Base-by-base conservation (phyloP, 2,797 vertebrate genomes). In the Notolepis coatsorum region DNA sequence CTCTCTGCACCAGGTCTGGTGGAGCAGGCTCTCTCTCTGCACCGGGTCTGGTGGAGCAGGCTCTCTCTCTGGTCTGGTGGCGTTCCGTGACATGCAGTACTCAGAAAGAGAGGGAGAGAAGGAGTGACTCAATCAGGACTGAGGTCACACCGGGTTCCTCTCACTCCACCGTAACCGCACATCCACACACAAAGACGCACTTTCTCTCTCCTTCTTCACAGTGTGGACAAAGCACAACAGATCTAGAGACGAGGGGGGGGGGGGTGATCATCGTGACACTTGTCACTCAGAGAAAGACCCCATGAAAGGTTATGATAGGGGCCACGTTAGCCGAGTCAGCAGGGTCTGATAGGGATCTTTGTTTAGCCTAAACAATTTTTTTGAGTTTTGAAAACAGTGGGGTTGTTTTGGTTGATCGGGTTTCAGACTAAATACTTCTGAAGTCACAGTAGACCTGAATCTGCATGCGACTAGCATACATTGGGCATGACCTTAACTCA, bases 111-210 rank as follows among this genome's bases (percentile, higher is more conserved):
- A n/a, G 12, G 4, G 12, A 37, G 35, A 37, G 37, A 62, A 24
- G 0, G 6, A 43, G 27, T 53, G 66, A 65, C 46, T 59, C 61
- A 37, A 66, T 80, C 56, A 50, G 61, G 63, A 31, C 81, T 85
- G 83, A 89, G 69, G 84, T 84, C 84, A 85, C 45, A 65, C 74
- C 15, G 66, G 49, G 58, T 67, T 79, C n/a, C n/a, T n/a, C 51
- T 39, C n/a, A 62, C 70, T 77, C 58, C 12, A 50, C 61, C 66
- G 31, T 41, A 64, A 52, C n/a, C n/a, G n/a, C 45, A 56, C 63
- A 58, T 39, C 20, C 56, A 33, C 33, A 48, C 73, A 84, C 84
- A 87, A 83, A 85, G 76, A 53, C 67, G 4, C 37, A 28, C 42
- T 77, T 77, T 87, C 71, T 77, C 79, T 5, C 37, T 24, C 42